Evolutionary conservation across 2,888 invertebrate genomes (phyloP), one percentile per base, ranked within the genome.

Genomic region (Platycheirus rosarum): DNA sequence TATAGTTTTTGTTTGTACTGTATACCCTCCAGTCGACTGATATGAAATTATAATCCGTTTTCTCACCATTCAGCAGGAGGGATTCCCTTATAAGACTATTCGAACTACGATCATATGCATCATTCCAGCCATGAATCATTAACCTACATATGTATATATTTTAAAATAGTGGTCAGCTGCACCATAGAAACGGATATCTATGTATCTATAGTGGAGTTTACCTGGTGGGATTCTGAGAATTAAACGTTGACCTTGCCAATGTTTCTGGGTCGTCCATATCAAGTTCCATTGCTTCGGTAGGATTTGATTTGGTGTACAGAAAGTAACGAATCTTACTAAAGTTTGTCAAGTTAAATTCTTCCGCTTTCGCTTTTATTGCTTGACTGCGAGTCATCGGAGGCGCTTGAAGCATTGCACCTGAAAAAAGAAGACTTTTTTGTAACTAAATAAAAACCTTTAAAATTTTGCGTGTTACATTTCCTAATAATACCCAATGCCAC

Each of bases 11-110:
- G 73, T 91, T 92, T 26, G 84, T 70, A 0, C 92, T 92, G 0
- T 80, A 66, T 2, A 89, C 90, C 9, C 91, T 91, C 92, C 93
- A 93, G 85, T 93, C 93, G 4, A 93, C 92, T 0, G 92, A 91
- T 60, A 93, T 91, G 42, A 93, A 91, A 84, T 93, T 93, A 73
- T 92, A 88, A 53, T 92, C 91, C 49, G 91, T 92, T 8, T 55
- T 16, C 71, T 92, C 91, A 29, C 91, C 92, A 5, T 91, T 90
- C 62, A 91, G 90, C 7, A 93, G 88, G 79, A 93, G 93, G 2
- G 91, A 89, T 76, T 91, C 91, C 8, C 86, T 85, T 0, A 88
- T 78, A 0, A 62, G 26, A 0, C 13, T 40, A 29, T 87, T 87
- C 2, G 86, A 42, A 7, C 40, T 18, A 37, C 91, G 90, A 11